Evolutionary conservation across 2,113 vertebrate genomes (phyloP).

Genomic region (Sialia sialis): DNA sequence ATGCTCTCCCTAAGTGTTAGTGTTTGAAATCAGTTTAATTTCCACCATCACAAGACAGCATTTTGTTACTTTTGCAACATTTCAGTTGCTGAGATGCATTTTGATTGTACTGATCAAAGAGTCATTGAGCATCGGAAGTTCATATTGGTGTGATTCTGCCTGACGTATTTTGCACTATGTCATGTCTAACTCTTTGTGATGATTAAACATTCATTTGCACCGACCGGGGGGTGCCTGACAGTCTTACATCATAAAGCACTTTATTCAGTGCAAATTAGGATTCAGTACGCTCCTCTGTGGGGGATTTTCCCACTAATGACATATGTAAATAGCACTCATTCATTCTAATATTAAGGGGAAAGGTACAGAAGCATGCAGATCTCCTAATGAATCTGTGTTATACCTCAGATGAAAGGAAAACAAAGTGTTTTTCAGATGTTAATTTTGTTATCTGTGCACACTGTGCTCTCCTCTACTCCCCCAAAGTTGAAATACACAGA

Average conservation of each 20-base stretch:
- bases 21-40: neutral
- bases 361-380: slow-evolving; percentile 56
- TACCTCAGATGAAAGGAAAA: slow-evolving; percentile 58
- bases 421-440: slow-evolving; percentile 53
- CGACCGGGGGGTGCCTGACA: neutral
- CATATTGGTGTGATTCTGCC: neutral
- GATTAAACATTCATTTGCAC: slow-evolving; percentile 36
- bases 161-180: slow-evolving; percentile 13
- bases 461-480: neutral
- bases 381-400: slow-evolving; percentile 53
- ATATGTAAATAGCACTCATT: slow-evolving; percentile 59
- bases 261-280: slow-evolving; percentile 60
- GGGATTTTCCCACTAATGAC: slow-evolving; percentile 64
- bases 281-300: slow-evolving; percentile 39
- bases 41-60: neutral
- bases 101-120: neutral
- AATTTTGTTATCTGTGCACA: slow-evolving; percentile 26
- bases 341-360: slow-evolving; percentile 54
- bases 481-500: slow-evolving; percentile 1
- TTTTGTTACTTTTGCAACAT: neutral
- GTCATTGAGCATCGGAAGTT: neutral
- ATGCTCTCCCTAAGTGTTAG: neutral
- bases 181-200: slow-evolving; percentile 32
- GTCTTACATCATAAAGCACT: slow-evolving; percentile 57
- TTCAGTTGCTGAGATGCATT: neutral